These are phyloP conservation scores for Leuciscus idus DNA, from an alignment of 2,113 vertebrate genomes.

Conservation along the genomic window DNA sequence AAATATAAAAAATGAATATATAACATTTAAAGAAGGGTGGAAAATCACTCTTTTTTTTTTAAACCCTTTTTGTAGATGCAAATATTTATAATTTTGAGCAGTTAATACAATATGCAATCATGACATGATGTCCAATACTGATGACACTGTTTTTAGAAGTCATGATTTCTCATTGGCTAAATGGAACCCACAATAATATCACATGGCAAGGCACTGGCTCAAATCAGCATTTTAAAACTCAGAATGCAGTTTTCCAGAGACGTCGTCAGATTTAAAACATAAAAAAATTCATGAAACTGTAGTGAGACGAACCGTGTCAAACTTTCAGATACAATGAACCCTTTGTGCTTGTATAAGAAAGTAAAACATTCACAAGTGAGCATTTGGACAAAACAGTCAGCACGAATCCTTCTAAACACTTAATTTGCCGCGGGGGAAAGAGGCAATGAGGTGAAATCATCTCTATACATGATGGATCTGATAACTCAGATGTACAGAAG, in stretches of 20 bases:
- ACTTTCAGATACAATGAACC: constrained; percentile 37
- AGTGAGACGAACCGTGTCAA: constrained; percentile 30
- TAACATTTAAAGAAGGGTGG: constrained; percentile 15
- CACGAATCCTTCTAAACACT: constrained; percentile 61
- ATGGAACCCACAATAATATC: constrained; percentile 40
- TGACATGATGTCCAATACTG: constrained; percentile 9
- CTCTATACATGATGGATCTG: constrained; percentile 58
- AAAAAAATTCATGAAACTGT: constrained; percentile 18
- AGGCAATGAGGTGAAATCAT: constrained; percentile 47
- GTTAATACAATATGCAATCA: constrained; percentile 5
- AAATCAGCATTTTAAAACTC: constrained; percentile 51
- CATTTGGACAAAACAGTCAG: constrained; percentile 60
- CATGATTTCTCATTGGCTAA: constrained; percentile 13
- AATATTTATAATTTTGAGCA: constrained; percentile 21
- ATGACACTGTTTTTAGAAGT: constrained; percentile 20
- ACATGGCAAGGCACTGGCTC: constrained; percentile 61
- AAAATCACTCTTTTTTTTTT: not conserved
- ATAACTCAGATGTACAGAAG: constrained; percentile 55
- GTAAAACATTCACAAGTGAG: constrained; percentile 54
- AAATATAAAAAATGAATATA: constrained; percentile 27
- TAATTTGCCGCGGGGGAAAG: constrained; percentile 44
- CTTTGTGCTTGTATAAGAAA: constrained; percentile 60
- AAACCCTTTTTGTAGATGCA: not conserved
- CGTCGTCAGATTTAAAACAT: not conserved
- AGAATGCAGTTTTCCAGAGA: constrained; percentile 32